phyloP scores from a whole-genome alignment of 2,797 vertebrate genomes.

The Thunnus albacares region DNA sequence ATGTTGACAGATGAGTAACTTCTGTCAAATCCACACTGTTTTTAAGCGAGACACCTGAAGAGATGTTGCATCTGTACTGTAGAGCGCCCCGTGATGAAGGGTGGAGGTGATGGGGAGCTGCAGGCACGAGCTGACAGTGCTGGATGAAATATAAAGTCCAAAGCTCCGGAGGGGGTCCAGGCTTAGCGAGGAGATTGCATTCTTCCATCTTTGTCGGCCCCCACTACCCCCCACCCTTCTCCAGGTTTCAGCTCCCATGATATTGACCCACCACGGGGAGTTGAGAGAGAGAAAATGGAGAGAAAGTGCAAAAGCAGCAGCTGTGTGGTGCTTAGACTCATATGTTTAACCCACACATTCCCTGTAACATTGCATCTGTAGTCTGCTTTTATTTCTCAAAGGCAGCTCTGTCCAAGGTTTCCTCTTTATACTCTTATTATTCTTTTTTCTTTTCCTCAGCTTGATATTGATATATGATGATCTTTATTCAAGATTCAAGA shows the following conservation, averaged over 20 bases:
- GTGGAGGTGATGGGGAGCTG: constrained; percentile 46
- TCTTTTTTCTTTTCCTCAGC: neutral
- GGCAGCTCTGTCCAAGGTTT: constrained; percentile 10
- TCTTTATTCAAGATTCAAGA: constrained; percentile 14
- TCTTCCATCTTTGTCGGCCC: constrained; percentile 66
- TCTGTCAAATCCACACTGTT: constrained; percentile 22
- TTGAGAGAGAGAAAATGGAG: constrained; percentile 29
- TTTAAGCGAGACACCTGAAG: constrained; percentile 31
- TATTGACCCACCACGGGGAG: constrained; percentile 64
- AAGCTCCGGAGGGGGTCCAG: constrained; percentile 61
- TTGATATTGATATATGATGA: constrained; percentile 38
- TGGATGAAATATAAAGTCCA: constrained; percentile 69
- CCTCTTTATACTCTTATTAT: neutral
- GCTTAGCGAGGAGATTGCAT: constrained; percentile 72
- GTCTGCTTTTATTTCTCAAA: constrained; percentile 27
- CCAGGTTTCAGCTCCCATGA: constrained; percentile 56
- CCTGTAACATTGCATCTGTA: constrained; percentile 25
- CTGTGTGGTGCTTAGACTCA: constrained; percentile 30
- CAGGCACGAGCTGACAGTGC: constrained; percentile 55
- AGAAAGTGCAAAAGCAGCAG: constrained; percentile 34
- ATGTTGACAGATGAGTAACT: constrained; percentile 33
- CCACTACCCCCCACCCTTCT: constrained; percentile 10
- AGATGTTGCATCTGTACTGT: constrained; percentile 3
- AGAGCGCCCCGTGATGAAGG: constrained; percentile 35
- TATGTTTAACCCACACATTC: constrained; percentile 25